These are phyloP conservation scores for Acanthochromis polyacanthus DNA, from an alignment of 2,113 vertebrate genomes.

Conservation along the genomic window DNA sequence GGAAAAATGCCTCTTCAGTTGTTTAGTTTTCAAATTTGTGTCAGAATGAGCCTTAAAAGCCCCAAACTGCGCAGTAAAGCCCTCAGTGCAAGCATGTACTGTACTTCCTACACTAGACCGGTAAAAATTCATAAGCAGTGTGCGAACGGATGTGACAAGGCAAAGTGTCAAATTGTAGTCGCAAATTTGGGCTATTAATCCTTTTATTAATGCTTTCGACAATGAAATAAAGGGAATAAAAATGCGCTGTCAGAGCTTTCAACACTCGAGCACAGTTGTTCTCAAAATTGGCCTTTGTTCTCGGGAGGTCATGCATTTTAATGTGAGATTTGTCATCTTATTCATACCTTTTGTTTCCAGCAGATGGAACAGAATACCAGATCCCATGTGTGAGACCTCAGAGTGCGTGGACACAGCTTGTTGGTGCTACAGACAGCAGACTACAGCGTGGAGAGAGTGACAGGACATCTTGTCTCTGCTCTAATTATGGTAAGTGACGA, in stretches of 20 bases:
- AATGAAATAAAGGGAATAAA: constrained; percentile 9
- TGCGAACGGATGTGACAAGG: neutral
- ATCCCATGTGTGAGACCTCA: constrained; percentile 24
- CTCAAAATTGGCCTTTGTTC: constrained; percentile 13
- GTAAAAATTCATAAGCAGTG: neutral
- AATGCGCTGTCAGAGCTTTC: constrained; percentile 2
- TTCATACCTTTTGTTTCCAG: constrained; percentile 25
- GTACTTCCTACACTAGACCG: neutral
- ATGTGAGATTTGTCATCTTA: constrained; percentile 17
- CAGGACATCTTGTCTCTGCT: constrained; percentile 38
- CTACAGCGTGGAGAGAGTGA: constrained; percentile 26
- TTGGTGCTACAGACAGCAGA: constrained; percentile 28
- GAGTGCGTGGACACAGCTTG: constrained; percentile 23
- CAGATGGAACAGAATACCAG: constrained; percentile 39
- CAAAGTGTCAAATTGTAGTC: neutral
- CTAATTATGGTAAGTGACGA: constrained; percentile 56
- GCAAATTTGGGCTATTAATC: neutral
- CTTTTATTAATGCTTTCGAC: neutral
- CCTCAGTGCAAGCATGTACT: neutral
- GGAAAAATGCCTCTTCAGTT: neutral
- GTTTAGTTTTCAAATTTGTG: neutral
- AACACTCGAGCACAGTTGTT: neutral
- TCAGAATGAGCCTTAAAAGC: too few species aligned
- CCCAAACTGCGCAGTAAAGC: neutral
- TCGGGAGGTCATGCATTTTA: constrained; percentile 27